A percentile compares a stretch with the other conserved stretches of the same genome.
Evolutionary conservation across 2,888 invertebrate genomes (phyloP).

Genomic region (Chloromyia formosa): DNA sequence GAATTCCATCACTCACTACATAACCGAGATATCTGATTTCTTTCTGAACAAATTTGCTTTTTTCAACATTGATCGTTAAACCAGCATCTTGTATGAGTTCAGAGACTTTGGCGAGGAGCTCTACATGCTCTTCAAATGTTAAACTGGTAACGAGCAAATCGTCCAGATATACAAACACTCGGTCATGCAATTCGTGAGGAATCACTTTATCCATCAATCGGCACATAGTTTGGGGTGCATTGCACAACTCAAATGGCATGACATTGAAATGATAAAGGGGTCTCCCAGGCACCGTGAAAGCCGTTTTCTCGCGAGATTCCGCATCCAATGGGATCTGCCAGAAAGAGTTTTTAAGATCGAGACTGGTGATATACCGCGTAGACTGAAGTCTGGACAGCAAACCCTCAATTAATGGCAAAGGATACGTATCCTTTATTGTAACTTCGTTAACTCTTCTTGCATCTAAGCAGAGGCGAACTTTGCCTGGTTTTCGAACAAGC

Average conservation of each 20-base stretch:
- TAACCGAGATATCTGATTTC: conserved; percentile 48
- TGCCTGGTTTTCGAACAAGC: too few species aligned
- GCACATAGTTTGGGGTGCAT: too few species aligned
- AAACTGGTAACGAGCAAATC: neutral
- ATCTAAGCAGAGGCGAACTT: too few species aligned
- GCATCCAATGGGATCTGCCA: too few species aligned
- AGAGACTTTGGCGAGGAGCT: neutral
- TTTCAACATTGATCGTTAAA: too few species aligned
- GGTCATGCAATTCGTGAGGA: neutral
- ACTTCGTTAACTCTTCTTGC: neutral
- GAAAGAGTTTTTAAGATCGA: neutral
- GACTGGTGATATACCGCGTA: neutral
- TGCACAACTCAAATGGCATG: too few species aligned
- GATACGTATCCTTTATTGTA: neutral
- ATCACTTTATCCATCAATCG: too few species aligned
- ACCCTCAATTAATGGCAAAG: neutral
- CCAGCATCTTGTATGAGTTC: neutral
- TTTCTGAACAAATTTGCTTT: too few species aligned
- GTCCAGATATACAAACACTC: conserved; percentile 29
- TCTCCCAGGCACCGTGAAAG: too few species aligned
- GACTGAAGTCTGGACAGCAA: neutral
- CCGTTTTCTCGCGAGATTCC: too few species aligned
- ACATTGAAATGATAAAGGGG: too few species aligned
- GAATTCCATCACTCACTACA: conserved; percentile 46
- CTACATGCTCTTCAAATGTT: too few species aligned